Conservation (phyloP, 2,113 vertebrate genomes). For the Phrynocephalus versicolor region DNA sequence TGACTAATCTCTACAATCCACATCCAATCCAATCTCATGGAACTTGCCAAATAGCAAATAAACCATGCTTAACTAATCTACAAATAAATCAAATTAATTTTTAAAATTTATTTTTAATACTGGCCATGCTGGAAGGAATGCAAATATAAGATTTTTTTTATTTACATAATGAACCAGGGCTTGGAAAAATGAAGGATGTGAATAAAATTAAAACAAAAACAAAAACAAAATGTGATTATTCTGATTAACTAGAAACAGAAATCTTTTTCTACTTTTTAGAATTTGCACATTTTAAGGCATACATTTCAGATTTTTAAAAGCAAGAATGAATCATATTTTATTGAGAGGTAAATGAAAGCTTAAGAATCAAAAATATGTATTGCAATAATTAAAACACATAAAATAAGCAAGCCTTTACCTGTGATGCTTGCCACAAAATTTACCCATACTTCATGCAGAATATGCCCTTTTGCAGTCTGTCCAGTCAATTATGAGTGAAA, state of each 20-base stretch:
- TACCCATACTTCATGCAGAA: conserved; percentile 86
- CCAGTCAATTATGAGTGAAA: conserved; percentile 90
- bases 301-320: neutral
- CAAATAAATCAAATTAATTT: neutral
- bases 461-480: conserved; percentile 84
- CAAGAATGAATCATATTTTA: neutral
- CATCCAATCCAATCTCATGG: neutral
- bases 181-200: neutral
- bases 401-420: conserved; percentile 88
- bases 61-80: neutral
- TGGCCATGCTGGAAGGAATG: neutral
- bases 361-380: conserved; percentile 37
- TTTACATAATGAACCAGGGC: neutral
- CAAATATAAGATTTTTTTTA: neutral
- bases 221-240: neutral
- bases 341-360: conserved; percentile 23
- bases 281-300: neutral
- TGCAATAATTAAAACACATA: conserved; percentile 54
- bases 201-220: neutral
- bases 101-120: neutral
- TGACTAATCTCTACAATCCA: neutral
- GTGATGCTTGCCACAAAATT: conserved; percentile 83
- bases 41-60: neutral
- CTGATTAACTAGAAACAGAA: neutral
- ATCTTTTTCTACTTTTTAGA: neutral